Evolutionary conservation across 2,888 invertebrate genomes (phyloP).

Genomic region (Brachynemurus nebulosus): DNA sequence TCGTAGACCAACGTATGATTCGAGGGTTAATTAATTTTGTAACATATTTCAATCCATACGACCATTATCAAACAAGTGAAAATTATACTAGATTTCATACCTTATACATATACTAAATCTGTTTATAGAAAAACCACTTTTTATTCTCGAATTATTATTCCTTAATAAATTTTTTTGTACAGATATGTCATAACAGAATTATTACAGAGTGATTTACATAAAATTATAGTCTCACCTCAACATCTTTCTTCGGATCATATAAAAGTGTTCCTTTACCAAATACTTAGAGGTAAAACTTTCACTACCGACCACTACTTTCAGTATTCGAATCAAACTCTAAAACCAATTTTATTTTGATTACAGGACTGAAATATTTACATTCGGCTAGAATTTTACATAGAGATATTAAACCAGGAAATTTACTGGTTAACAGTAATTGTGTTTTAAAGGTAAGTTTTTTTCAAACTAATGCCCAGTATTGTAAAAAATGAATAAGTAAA

Average conservation of each 20-base stretch:
- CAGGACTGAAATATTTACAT: constrained; percentile 95
- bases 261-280: constrained; percentile 99
- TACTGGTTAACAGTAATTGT: constrained; percentile 98
- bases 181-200: constrained; percentile 99
- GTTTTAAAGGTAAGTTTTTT: constrained; percentile 63
- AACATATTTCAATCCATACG: too few relatives aligned
- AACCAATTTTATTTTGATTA: constrained; percentile 25
- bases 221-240: constrained; percentile 99
- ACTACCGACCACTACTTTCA: too few relatives aligned
- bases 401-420: constrained; percentile 98
- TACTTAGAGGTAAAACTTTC: constrained; percentile 80
- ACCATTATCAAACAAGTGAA: too few relatives aligned
- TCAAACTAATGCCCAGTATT: neutral
- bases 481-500: too few relatives aligned
- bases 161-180: constrained; percentile 27
- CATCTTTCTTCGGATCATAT: constrained; percentile 98
- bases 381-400: constrained; percentile 95
- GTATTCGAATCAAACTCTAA: too few relatives aligned
- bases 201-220: constrained; percentile 98
- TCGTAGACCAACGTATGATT: too few relatives aligned
- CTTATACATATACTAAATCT: too few relatives aligned
- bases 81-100: too few relatives aligned
- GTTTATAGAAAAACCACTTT: too few relatives aligned
- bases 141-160: too few relatives aligned
- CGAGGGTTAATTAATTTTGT: too few relatives aligned